phyloP scores from a whole-genome alignment of 2,113 vertebrate species.

The Oryctolagus cuniculus region DNA sequence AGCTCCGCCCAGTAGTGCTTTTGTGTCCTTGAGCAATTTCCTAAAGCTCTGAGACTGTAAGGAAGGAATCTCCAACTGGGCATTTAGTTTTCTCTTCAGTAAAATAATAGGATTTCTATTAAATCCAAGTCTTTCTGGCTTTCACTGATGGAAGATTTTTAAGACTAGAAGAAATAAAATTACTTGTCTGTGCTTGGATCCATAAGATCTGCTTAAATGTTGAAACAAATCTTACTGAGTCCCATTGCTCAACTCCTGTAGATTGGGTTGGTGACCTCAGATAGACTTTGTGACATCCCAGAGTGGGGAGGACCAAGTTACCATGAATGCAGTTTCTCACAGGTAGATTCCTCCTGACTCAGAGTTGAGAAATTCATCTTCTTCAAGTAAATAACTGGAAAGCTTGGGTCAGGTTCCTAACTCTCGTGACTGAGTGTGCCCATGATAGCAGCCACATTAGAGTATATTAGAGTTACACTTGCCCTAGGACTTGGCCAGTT shows the following conservation, averaged over 20 bases:
- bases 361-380: neutral
- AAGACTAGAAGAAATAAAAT: slow-evolving; percentile 7
- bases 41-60: neutral
- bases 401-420: neutral
- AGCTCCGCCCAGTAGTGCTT: neutral
- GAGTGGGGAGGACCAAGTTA: neutral
- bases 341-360: neutral
- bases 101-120: neutral
- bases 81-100: slow-evolving; percentile 8
- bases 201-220: slow-evolving; percentile 28
- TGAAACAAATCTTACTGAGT: neutral
- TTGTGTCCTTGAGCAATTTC: neutral
- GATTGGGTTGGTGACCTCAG: slow-evolving; percentile 21
- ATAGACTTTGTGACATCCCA: slow-evolving; percentile 54
- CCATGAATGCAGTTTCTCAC: neutral
- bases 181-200: neutral
- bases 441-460: neutral
- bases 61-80: neutral
- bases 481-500: neutral
- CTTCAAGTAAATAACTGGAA: neutral
- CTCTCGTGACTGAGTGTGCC: neutral
- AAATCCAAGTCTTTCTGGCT: neutral
- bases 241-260: neutral
- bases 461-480: neutral
- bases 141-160: slow-evolving; percentile 16